These are phyloP conservation scores for Criorhina ranunculi DNA, from an alignment of 2,888 invertebrate genomes.

Conservation along the genomic window DNA sequence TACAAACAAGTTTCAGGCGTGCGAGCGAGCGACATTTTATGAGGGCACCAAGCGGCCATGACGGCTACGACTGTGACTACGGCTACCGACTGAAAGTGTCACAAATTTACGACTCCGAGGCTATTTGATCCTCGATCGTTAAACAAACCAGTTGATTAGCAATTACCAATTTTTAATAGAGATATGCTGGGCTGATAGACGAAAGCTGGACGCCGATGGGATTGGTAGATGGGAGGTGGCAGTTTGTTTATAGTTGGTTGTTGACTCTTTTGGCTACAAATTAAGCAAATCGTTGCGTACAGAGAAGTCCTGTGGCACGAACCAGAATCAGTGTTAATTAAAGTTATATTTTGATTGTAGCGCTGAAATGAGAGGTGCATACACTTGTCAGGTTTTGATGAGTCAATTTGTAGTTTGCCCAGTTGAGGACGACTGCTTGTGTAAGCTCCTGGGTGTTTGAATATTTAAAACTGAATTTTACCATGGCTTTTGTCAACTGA, in stretches of 20 bases:
- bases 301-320: conserved; percentile 39
- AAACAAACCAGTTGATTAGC: conserved; percentile 75
- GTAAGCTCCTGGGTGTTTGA: not conserved
- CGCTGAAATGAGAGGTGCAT: conserved; percentile 11
- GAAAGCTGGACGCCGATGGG: not conserved
- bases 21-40: conserved; percentile 31
- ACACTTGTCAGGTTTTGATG: conserved; percentile 46
- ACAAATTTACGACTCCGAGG: conserved; percentile 68
- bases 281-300: conserved; percentile 57
- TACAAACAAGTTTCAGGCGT: conserved; percentile 45
- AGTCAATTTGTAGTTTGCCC: not conserved
- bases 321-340: conserved; percentile 48
- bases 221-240: conserved; percentile 1
- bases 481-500: no score
- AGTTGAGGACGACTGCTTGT: no score
- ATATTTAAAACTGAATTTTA: no score
- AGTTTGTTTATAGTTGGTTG: conserved; percentile 63
- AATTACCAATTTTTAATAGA: conserved; percentile 75
- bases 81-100: conserved; percentile 63
- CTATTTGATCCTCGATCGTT: conserved; percentile 70
- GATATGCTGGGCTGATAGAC: conserved; percentile 16
- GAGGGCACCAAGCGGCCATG: conserved; percentile 10
- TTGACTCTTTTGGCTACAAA: conserved; percentile 34
- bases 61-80: not conserved
- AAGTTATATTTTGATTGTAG: conserved; percentile 53